Base-by-base conservation (phyloP, 2,113 vertebrate genomes). In the Thunnus maccoyii region DNA sequence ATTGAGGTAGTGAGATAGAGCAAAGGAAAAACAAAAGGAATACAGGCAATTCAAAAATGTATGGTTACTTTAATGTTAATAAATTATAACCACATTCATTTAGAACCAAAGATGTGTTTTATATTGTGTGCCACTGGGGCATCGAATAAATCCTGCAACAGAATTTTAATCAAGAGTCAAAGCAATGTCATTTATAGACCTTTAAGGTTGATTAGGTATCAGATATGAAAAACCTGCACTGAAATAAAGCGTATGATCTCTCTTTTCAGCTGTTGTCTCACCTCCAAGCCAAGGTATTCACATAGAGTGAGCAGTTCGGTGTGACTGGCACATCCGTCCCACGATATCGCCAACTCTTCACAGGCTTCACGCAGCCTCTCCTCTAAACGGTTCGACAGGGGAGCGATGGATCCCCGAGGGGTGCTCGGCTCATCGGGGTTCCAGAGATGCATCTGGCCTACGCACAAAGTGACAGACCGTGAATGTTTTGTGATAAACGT, bases 361-460 rank as follows among this genome's bases (percentile, higher is more conserved):
- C 97, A 99, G 32, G 96, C 96, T 51, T 94, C 95, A 12, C 93
- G 95, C 3, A 99, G 90, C 3, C 95, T 95, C 90, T 96, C 96
- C 86, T 99, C 97, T 15, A 96, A 92, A 90, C 93, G 94, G 50
- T 93, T 88, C 0, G 95, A 94, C 44, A 93, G 92, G 3, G 95
- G 89, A 0, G 60, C 46, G 0, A 84, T 66, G 4, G 92, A 81
- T 0, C 90, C 87, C 0, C 95, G 94, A 0, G 97, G 96, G 0
- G 97, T 95, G 0, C 91, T 96, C 17, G 96, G 92, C 70, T 99
- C 97, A 0, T 99, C 98, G 0, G 98, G 98, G 91, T 99, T 99
- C 98, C 98, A 99, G 86, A 99, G 96, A 30, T 97, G 95, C 84
- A 98, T 91, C 92, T 99, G 97, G 22, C 98, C 98, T 99, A 69